Conservation (phyloP, 2,797 vertebrate species). For the Menidia menidia region DNA sequence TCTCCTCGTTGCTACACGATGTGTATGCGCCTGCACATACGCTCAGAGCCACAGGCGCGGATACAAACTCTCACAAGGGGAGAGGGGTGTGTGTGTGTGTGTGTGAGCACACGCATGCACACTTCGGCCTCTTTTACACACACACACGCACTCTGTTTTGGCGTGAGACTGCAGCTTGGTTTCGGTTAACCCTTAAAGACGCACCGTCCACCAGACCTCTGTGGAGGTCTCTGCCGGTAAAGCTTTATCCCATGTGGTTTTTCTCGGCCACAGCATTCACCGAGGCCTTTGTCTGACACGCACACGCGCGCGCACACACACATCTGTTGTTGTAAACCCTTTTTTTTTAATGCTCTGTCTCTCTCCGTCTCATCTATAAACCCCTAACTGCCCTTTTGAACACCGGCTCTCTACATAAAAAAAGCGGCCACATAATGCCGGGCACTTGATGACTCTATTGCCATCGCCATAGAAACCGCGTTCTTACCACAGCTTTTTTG, state of each 20-base stretch:
- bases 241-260: constrained; percentile 46
- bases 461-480: constrained; percentile 49
- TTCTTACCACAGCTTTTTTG: constrained; percentile 17
- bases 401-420: constrained; percentile 37
- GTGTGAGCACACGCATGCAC: constrained; percentile 12
- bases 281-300: constrained; percentile 15
- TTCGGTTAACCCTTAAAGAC: constrained; percentile 38
- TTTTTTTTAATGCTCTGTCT: constrained; percentile 38
- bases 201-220: constrained; percentile 17
- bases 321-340: constrained; percentile 58
- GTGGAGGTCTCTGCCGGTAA: constrained; percentile 39
- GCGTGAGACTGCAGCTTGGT: constrained; percentile 39
- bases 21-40: constrained; percentile 3
- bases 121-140: constrained; percentile 21
- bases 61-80: constrained; percentile 13
- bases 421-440: constrained; percentile 30
- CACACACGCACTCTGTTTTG: background rate
- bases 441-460: constrained; percentile 36
- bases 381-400: constrained; percentile 43
- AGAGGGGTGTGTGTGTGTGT: background rate
- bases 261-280: constrained; percentile 36
- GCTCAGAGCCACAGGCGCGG: background rate
- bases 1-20: constrained; percentile 43
- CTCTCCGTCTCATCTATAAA: constrained; percentile 29
- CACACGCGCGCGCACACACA: constrained; percentile 1